A percentile compares a stretch with the other conserved stretches of the same genome.
These are phyloP conservation scores for Ptilorrhoa leucosticta DNA, from an alignment of 2,113 vertebrate genomes.

Conservation along the genomic window DNA sequence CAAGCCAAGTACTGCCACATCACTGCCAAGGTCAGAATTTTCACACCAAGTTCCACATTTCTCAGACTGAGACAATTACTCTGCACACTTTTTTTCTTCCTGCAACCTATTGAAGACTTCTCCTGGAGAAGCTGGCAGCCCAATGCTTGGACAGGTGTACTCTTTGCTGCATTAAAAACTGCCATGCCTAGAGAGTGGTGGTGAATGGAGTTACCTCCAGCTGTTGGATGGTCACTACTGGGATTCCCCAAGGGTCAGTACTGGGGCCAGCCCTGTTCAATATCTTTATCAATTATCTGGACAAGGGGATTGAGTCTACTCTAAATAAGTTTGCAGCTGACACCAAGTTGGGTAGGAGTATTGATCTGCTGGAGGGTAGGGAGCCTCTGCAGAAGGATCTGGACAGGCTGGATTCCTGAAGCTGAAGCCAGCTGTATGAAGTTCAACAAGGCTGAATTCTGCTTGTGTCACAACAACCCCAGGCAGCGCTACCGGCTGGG, in stretches of 20 bases:
- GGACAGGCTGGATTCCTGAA: background rate
- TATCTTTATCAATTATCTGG: background rate
- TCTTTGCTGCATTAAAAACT: background rate
- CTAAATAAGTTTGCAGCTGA: background rate
- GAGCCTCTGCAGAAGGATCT: background rate
- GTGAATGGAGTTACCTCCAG: background rate
- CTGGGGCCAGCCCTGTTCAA: rapidly evolving
- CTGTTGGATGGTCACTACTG: background rate
- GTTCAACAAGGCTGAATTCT: background rate
- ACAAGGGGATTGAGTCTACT: rapidly evolving
- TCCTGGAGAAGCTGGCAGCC: background rate
- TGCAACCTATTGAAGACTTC: background rate
- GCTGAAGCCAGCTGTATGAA: background rate
- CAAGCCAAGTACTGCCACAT: background rate
- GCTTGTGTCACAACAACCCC: background rate
- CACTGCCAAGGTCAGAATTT: background rate
- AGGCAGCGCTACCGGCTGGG: background rate
- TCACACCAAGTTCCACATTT: background rate
- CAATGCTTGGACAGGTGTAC: background rate
- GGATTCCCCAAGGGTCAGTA: background rate
- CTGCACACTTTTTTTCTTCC: background rate
- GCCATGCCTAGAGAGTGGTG: background rate
- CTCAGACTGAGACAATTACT: background rate
- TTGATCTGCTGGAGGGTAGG: background rate
- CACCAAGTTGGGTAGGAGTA: background rate